Evolutionary conservation across 2,888 invertebrate species (phyloP), one percentile per base, ranked within the genome.

Genomic region (Agrochola lota): DNA sequence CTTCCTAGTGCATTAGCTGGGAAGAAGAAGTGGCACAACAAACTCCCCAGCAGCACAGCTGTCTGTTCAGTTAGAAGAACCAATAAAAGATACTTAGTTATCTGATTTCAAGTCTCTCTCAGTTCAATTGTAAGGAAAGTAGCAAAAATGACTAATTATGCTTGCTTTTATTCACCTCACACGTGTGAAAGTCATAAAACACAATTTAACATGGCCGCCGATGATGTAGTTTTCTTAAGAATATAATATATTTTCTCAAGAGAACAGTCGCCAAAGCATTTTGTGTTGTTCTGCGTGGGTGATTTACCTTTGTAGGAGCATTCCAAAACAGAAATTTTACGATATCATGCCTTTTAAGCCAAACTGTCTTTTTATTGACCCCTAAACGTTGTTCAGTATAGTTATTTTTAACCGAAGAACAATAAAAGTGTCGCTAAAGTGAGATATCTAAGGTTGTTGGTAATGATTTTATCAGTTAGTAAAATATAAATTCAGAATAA

Each of bases 241-340:
- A 70, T 4, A 66, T 66, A 49, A 59, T 23, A 60, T 57, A 52
- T 66, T 73, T 30, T 74, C 71, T 70, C 5, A 71, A 63, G 20
- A 67, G 60, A 57, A 67, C 23, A 60, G 59, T 80, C 69, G 55
- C 62, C 20, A 68, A 81, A 80, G 52, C 17, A 67, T 71, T 68
- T 60, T 57, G 8, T 59, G 23, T 75, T 43, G 68, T 55, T n/a
- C 11, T 20, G 80, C 62, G 87, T 88, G 79, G 87, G 88, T 46
- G 80, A 77, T 68, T 55, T 49, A 55, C 87, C 76, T 63, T 80
- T 74, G 43, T 74, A 67, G 88, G 83, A 81, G 30, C 23, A 64
- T 26, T 35, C 83, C 85, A 78, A 78, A 87, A 71, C 52, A 69
- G 85, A 78, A 46, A 69, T 71, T 92, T 91, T 91, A 92, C 87